phyloP scores from a whole-genome alignment of 2,797 vertebrate species.

The Garrulus glandarius region DNA sequence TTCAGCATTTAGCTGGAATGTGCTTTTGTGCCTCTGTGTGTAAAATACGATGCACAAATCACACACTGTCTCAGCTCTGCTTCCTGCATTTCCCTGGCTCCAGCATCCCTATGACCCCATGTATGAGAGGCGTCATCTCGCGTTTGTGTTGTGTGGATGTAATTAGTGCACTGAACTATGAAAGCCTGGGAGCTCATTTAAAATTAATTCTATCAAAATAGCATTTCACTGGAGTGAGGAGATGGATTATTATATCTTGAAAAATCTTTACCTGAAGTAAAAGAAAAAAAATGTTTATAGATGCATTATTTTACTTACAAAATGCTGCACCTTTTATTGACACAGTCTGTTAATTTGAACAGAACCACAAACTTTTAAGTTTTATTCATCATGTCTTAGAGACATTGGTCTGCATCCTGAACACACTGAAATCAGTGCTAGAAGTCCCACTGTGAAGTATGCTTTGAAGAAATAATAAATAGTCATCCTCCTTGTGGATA shows the following conservation, averaged over 20 bases:
- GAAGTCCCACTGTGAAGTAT: background rate
- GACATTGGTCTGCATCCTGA: background rate
- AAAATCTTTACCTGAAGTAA: background rate
- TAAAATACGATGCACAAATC: background rate
- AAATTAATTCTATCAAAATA: slow-evolving; percentile 55
- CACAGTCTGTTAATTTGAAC: background rate
- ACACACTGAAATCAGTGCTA: background rate
- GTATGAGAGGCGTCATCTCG: background rate
- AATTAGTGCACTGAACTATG: slow-evolving; percentile 49
- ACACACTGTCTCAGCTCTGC: background rate
- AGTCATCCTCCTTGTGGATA: background rate
- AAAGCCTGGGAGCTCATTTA: slow-evolving; percentile 56
- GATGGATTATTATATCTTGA: background rate
- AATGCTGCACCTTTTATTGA: background rate
- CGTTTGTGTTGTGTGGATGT: slow-evolving; percentile 15
- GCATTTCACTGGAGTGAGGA: slow-evolving; percentile 7
- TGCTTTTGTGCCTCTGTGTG: background rate
- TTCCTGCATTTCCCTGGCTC: background rate
- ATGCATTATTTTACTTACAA: background rate
- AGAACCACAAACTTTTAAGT: background rate
- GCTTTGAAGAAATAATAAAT: background rate
- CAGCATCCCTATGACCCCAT: background rate
- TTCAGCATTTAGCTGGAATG: background rate
- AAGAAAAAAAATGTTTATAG: background rate
- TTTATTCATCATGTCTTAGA: background rate